Conservation (phyloP, 2,113 vertebrate genomes). For the Cepphus grylle region DNA sequence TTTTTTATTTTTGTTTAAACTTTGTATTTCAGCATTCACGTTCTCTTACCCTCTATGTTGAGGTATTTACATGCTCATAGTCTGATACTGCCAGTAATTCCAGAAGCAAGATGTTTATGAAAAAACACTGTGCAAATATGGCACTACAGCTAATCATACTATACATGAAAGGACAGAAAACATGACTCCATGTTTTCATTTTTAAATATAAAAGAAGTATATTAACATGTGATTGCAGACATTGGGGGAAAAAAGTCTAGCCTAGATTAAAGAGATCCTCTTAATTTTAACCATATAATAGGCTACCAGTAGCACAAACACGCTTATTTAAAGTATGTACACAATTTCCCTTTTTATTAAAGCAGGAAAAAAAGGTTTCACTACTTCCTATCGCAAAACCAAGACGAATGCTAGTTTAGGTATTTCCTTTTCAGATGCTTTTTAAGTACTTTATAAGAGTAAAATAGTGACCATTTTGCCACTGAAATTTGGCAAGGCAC, state of each 20-base stretch:
- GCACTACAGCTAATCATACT: not conserved
- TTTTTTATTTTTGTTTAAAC: not conserved
- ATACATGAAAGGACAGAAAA: not conserved
- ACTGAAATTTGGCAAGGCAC: not conserved
- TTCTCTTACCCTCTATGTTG: not conserved
- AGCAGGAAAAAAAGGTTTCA: not conserved
- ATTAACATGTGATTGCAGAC: not conserved
- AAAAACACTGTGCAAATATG: not conserved
- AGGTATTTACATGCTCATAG: not conserved
- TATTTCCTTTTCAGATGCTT: not conserved
- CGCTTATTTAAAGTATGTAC: not conserved
- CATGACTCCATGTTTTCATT: not conserved
- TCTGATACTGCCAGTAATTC: not conserved
- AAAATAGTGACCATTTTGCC: not conserved
- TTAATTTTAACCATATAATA: not conserved
- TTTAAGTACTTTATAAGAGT: not conserved
- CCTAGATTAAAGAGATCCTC: not conserved
- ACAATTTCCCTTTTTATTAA: not conserved
- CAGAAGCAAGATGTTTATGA: not conserved
- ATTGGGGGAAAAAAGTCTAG: not conserved
- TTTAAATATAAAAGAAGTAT: not conserved
- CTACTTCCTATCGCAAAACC: not conserved
- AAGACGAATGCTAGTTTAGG: not conserved
- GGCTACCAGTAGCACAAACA: not conserved
- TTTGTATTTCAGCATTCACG: not conserved